phyloP scores from a whole-genome alignment of 2,113 vertebrate genomes.

The Hirundichthys speculiger region DNA sequence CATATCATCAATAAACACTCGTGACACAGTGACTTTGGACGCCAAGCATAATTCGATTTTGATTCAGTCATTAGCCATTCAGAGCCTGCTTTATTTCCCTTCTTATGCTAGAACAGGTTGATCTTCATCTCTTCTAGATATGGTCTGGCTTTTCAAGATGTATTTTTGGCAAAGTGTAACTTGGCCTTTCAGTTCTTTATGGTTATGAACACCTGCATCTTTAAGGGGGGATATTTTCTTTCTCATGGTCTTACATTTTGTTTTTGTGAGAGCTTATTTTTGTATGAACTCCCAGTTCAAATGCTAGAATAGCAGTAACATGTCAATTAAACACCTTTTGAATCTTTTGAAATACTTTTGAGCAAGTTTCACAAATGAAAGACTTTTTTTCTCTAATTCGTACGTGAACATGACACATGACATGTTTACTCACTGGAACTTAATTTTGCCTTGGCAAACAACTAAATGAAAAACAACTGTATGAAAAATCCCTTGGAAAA shows the following conservation, averaged over 20 bases:
- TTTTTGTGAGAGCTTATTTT: no score
- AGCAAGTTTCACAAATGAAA: not conserved
- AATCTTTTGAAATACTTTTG: not conserved
- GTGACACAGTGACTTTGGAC: not conserved
- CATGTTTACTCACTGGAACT: no score
- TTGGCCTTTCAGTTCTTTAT: not conserved
- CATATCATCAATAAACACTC: constrained; percentile 4
- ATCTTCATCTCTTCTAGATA: not conserved
- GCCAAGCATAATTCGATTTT: not conserved
- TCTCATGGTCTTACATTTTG: not conserved
- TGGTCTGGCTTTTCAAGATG: not conserved
- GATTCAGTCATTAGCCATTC: not conserved
- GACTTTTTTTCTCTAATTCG: not conserved
- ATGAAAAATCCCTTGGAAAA: no score
- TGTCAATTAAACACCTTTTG: not conserved
- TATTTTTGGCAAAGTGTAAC: not conserved
- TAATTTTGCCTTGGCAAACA: no score
- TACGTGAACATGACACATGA: no score
- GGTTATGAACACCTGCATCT: not conserved
- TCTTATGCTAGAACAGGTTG: not conserved
- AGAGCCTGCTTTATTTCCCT: not conserved
- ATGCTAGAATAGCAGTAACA: not conserved
- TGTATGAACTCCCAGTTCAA: not conserved
- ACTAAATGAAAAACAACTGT: no score
- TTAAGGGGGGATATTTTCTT: not conserved